Evolutionary conservation across 2,888 invertebrate genomes (phyloP).

Genomic region (Ptychoptera contaminata): DNA sequence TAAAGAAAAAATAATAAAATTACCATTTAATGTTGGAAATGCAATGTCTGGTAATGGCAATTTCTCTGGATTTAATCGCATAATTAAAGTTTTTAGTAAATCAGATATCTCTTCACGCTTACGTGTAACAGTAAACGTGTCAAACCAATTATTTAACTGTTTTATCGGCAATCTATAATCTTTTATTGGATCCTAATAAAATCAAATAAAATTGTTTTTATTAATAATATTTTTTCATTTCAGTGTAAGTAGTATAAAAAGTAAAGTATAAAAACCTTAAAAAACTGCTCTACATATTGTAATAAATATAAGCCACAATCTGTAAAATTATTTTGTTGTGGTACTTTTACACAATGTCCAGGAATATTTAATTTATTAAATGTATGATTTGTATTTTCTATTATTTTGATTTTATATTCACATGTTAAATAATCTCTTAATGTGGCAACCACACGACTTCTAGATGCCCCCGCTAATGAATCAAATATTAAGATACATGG

Average conservation of each 20-base stretch:
- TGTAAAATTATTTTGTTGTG: slow-evolving; percentile 94
- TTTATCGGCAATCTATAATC: slow-evolving; percentile 74
- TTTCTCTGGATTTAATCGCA: slow-evolving; percentile 50
- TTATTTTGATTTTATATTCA: slow-evolving; percentile 61
- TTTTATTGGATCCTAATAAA: slow-evolving; percentile 58
- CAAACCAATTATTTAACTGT: slow-evolving; percentile 73
- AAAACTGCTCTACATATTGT: slow-evolving; percentile 94
- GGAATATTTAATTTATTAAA: slow-evolving; percentile 75
- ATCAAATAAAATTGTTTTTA: slow-evolving; percentile 13
- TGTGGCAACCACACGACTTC: slow-evolving; percentile 74
- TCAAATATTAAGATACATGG: slow-evolving; percentile 93
- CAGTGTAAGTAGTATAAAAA: too few species aligned
- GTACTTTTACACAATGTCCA: slow-evolving; percentile 78
- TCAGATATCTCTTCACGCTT: slow-evolving; percentile 78
- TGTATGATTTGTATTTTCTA: slow-evolving; percentile 34
- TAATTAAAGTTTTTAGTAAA: slow-evolving; percentile 58
- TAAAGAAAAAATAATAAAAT: slow-evolving; percentile 14
- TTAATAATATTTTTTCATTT: too few species aligned
- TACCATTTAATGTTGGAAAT: slow-evolving; percentile 63
- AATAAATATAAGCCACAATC: slow-evolving; percentile 93
- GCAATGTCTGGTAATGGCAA: slow-evolving; percentile 51
- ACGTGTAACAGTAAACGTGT: slow-evolving; percentile 61
- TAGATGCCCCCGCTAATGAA: slow-evolving; percentile 65
- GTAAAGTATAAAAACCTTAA: slow-evolving; percentile 46
- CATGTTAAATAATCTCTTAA: slow-evolving; percentile 81